phyloP scores from a whole-genome alignment of 1,140 invertebrate genomes.

The Drosophila yakuba region DNA sequence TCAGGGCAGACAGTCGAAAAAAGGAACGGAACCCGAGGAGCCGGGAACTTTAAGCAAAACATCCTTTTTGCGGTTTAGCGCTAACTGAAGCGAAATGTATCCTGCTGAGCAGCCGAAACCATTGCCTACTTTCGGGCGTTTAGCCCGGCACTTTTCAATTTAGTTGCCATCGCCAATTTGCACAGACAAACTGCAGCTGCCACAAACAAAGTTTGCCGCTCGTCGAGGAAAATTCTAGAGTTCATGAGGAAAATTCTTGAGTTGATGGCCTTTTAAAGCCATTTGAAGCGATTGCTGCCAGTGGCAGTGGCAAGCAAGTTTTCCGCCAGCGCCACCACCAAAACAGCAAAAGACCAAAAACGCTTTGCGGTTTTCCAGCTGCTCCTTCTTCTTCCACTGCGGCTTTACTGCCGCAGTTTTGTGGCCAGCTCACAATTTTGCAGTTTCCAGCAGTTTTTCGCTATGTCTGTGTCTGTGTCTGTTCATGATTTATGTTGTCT shows the following conservation, averaged over 20 bases:
- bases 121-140: constrained; percentile 70
- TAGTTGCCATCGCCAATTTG: constrained; percentile 75
- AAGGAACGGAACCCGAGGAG: constrained; percentile 15
- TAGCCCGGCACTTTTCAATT: constrained; percentile 74
- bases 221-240: constrained; percentile 50
- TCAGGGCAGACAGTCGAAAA: constrained; percentile 22
- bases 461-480: constrained; percentile 55
- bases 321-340: constrained; percentile 40
- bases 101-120: constrained; percentile 35
- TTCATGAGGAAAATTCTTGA: constrained; percentile 30
- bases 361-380: constrained; percentile 64
- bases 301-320: constrained; percentile 52
- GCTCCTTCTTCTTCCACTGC: constrained; percentile 39
- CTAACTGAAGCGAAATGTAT: constrained; percentile 20
- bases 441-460: constrained; percentile 33
- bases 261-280: constrained; percentile 77
- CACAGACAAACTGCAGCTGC: constrained; percentile 75
- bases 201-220: constrained; percentile 56
- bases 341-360: constrained; percentile 61
- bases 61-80: constrained; percentile 37
- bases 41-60: constrained; percentile 45
- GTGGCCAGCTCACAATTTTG: constrained; percentile 40
- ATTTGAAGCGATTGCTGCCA: constrained; percentile 58
- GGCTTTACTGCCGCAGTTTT: constrained; percentile 53
- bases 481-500: constrained; percentile 80